These are phyloP conservation scores for Battus philenor DNA, from an alignment of 1,140 invertebrate species.

Conservation along the genomic window DNA sequence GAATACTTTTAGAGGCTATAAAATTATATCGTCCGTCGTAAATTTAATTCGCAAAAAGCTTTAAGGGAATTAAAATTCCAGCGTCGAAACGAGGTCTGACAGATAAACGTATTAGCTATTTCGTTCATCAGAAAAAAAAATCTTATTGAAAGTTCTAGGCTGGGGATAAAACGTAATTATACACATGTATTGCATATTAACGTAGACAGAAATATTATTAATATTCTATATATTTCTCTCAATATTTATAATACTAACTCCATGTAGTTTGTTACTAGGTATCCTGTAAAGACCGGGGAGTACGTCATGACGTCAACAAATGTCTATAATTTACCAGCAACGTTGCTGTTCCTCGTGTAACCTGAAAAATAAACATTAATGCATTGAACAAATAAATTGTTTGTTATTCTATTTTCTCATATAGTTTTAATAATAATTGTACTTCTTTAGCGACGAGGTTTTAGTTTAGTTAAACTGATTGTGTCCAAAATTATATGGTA, in stretches of 20 bases:
- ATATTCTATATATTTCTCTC: not conserved
- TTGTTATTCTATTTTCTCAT: no score
- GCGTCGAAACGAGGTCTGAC: slow-evolving; percentile 46
- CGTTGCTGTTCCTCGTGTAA: slow-evolving; percentile 12
- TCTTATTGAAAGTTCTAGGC: slow-evolving; percentile 21
- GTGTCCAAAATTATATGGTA: no score
- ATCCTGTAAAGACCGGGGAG: slow-evolving; percentile 11
- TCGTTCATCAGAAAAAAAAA: slow-evolving; percentile 33
- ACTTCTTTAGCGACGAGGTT: not conserved
- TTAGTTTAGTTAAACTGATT: no score
- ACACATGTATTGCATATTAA: no score
- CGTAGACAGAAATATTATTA: no score
- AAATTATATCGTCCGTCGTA: slow-evolving; percentile 53
- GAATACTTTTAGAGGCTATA: slow-evolving; percentile 38
- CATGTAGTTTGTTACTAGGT: slow-evolving; percentile 5
- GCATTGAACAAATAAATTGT: no score
- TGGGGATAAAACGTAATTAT: slow-evolving; percentile 1
- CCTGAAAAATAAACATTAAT: no score
- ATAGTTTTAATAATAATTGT: no score
- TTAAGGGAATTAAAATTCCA: slow-evolving; percentile 57
- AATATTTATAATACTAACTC: no score
- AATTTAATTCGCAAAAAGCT: slow-evolving; percentile 50
- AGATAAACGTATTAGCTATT: slow-evolving; percentile 59
- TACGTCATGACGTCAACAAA: slow-evolving; percentile 16
- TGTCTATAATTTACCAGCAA: slow-evolving; percentile 18